Conservation (phyloP, 53 echinoderm and acorn worm genomes). For the Temnopleurus reevesii region DNA sequence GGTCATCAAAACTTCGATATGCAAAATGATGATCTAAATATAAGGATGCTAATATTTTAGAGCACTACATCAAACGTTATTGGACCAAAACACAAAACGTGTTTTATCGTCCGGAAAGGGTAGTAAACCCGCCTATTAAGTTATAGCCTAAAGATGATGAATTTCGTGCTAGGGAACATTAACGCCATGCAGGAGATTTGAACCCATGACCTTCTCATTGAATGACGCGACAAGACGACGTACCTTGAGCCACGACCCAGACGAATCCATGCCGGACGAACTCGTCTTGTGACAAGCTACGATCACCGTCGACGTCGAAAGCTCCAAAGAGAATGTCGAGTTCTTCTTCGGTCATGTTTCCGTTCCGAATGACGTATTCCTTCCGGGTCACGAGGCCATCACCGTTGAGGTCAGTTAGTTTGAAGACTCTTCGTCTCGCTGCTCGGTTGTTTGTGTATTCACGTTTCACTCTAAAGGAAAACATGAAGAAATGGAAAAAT, state of each 20-base stretch:
- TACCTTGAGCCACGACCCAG: slow-evolving; percentile 54
- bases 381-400: slow-evolving; percentile 55
- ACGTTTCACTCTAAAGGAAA: slow-evolving; percentile 2
- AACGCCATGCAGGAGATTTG: too few species aligned
- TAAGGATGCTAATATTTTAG: too few species aligned
- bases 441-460: slow-evolving; percentile 57
- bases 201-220: too few species aligned
- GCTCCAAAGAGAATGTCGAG: slow-evolving; percentile 56
- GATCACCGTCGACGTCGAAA: slow-evolving; percentile 55
- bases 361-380: slow-evolving; percentile 57
- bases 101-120: too few species aligned
- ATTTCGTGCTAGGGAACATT: too few species aligned
- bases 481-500: background rate
- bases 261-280: slow-evolving; percentile 54
- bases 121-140: too few species aligned
- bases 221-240: background rate
- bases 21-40: too few species aligned
- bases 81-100: too few species aligned
- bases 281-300: slow-evolving; percentile 49
- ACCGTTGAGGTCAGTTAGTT: slow-evolving; percentile 47
- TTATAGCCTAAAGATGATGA: too few species aligned
- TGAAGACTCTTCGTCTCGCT: slow-evolving; percentile 43
- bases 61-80: too few species aligned
- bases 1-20: too few species aligned
- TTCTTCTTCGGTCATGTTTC: slow-evolving; percentile 58